Percentiles rank a stretch among this genome's conserved stretches.
phyloP scores from a whole-genome alignment of 2,888 invertebrate genomes.

The Lasiommata megera region DNA sequence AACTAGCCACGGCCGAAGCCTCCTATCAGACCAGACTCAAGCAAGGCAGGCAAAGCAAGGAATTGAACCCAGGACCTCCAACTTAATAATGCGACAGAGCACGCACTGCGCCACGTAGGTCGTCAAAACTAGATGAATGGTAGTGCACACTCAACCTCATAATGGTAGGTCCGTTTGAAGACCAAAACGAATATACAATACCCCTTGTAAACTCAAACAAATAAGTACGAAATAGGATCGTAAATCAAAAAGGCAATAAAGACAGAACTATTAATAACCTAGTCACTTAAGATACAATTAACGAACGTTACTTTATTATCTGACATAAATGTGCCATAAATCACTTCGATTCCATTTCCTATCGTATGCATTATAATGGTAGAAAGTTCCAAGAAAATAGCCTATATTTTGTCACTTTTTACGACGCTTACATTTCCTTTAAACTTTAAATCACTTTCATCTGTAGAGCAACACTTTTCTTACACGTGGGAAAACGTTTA shows the following conservation, averaged over 20 bases:
- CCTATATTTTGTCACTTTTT: slow-evolving; percentile 14
- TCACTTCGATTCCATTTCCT: not conserved
- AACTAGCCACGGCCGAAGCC: too few species aligned
- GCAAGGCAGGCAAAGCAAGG: too few species aligned
- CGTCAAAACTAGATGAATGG: not conserved
- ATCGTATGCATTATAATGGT: not conserved
- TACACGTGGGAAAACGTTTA: slow-evolving; percentile 21
- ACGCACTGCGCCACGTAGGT: too few species aligned
- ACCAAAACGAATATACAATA: not conserved
- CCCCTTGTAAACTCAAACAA: not conserved
- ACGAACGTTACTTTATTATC: not conserved
- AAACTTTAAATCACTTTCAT: slow-evolving; percentile 28
- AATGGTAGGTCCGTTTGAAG: not conserved
- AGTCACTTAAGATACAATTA: slow-evolving; percentile 3
- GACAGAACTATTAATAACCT: not conserved
- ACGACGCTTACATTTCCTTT: slow-evolving; percentile 11
- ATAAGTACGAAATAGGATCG: not conserved
- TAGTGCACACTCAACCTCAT: not conserved
- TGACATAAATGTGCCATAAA: not conserved
- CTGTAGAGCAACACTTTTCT: slow-evolving; percentile 15
- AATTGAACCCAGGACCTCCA: too few species aligned
- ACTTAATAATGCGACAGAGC: too few species aligned
- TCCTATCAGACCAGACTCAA: too few species aligned
- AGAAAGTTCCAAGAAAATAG: slow-evolving; percentile 14
- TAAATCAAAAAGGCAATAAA: slow-evolving; percentile 3